Base-by-base conservation (phyloP, 2,113 vertebrate species). In the Benthochromis sp. region DNA sequence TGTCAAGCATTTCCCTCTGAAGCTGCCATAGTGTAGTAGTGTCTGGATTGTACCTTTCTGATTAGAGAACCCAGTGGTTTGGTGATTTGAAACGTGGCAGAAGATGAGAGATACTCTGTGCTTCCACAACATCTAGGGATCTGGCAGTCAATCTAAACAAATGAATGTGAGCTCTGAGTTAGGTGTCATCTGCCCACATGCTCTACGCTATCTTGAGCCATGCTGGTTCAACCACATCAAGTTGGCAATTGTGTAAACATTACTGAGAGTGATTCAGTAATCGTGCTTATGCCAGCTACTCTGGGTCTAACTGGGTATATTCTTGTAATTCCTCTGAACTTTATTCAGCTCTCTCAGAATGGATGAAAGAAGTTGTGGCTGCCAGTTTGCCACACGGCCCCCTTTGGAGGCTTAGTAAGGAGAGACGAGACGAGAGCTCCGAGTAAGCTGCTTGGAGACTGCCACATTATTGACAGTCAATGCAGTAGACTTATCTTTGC, bases 261-360 rank as follows among this genome's bases (percentile, higher is more conserved):
- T 85, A 81, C 83, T 80, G 87, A 89, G 83, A 63, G 82, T 12
- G 81, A 89, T 63, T 91, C 79, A 88, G 85, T 86, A 59, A 83
- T 55, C 54, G 14, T 78, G 55, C 34, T 93, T 87, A 81, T 90
- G 88, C 82, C 85, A 81, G 86, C 81, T 80, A 81, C 54, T 89
- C 89, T 38, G 83, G 85, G 69, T 92, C 55, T 59, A 87, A 91
- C 88, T 82, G 86, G 57, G 85, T 81, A 86, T 92, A 95, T 95
- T 94, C 93, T 88, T 93, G 91, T 95, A 94, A 95, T 94, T 94
- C 94, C 78, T 92, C 92, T 95, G 90, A 96, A 96, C 94, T 95
- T 93, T 92, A 91, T 89, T 93, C 91, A 87, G 84, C 83, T 93
- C 66, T 93, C 91, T 81, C 59, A 91, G 86, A 93, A 91, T 89